Evolutionary conservation across 2,797 vertebrate genomes (phyloP), one percentile per base, ranked within the genome.

Genomic region (Corythornis leucogaster): DNA sequence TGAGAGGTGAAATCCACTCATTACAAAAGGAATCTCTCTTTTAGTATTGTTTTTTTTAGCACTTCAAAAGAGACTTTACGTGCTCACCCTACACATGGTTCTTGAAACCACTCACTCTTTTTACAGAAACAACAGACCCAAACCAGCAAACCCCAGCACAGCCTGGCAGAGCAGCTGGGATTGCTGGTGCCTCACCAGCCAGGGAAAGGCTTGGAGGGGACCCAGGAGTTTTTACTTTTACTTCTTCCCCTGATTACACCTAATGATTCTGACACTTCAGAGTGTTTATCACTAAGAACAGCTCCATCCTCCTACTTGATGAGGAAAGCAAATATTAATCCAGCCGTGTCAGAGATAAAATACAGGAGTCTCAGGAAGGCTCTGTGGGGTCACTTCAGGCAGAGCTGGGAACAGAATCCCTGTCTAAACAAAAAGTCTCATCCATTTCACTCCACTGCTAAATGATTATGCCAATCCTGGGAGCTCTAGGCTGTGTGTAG

Each of bases 401-500:
- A 87, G 61, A 85, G 42, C 76, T 54, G 59, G 79, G 73, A 94
- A 77, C 66, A 83, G 85, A 69, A 73, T 75, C 61, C 30, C 57
- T 77, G 33, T 94, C 85, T 85, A 93, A 96, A 92, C 82, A 96
- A 68, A 68, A 94, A 91, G 66, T 18, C 76, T 91, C 73, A 92
- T 77, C 77, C 73, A 43, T 92, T 91, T 89, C 19, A 19, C 26
- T 58, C 31, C 45, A 20, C 46, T 46, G 38, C 46, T 70, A 77
- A 89, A 77, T 17, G 68, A 64, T 87, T 64, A 83, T 20, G 11
- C 28, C 69, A 58, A 17, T 50, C 46, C 48, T 51, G 26, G 48
- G 62, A 92, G 40, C 71, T 79, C 18, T 22, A 81, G 59, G 26
- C 15, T 89, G 55, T n/a, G 61, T 69, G 17, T 25, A 66, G 55